These are phyloP conservation scores for Ectemnius lituratus DNA, from an alignment of 2,888 invertebrate genomes.

Conservation along the genomic window DNA sequence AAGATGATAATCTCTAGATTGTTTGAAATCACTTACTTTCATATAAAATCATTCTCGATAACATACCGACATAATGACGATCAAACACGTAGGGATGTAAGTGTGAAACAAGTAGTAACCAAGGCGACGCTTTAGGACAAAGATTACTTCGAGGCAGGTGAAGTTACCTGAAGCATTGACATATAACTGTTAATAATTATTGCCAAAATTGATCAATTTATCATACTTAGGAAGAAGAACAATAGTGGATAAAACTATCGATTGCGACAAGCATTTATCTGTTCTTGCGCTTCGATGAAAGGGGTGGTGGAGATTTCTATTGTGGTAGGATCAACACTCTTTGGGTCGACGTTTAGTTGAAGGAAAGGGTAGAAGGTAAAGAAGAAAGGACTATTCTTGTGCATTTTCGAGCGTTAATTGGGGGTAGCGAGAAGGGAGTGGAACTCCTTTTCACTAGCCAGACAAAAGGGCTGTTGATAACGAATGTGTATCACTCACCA, in stretches of 20 bases:
- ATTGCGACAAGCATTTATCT: too few relatives aligned
- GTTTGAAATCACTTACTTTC: background rate
- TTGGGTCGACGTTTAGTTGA: background rate
- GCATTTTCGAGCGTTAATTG: constrained; percentile 27
- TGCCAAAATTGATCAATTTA: too few relatives aligned
- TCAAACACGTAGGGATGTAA: constrained; percentile 95
- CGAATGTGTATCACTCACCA: constrained; percentile 78
- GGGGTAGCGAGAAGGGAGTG: background rate
- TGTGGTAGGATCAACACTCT: too few relatives aligned
- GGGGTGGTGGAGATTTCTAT: too few relatives aligned
- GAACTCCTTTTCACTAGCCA: background rate
- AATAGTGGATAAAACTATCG: background rate
- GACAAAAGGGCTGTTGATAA: constrained; percentile 9
- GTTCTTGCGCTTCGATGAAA: too few relatives aligned
- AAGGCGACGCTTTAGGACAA: constrained; percentile 91
- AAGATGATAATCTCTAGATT: background rate
- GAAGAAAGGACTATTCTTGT: background rate
- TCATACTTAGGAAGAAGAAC: background rate
- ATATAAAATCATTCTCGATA: background rate
- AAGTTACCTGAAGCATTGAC: constrained; percentile 85
- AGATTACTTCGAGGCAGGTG: constrained; percentile 94
- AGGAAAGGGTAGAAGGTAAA: background rate
- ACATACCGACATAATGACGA: constrained; percentile 95
- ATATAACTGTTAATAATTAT: too few relatives aligned
- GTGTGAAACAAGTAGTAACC: constrained; percentile 96